These are phyloP conservation scores for Cotesia vestalis DNA, from an alignment of 1,140 invertebrate species.

Conservation along the genomic window DNA sequence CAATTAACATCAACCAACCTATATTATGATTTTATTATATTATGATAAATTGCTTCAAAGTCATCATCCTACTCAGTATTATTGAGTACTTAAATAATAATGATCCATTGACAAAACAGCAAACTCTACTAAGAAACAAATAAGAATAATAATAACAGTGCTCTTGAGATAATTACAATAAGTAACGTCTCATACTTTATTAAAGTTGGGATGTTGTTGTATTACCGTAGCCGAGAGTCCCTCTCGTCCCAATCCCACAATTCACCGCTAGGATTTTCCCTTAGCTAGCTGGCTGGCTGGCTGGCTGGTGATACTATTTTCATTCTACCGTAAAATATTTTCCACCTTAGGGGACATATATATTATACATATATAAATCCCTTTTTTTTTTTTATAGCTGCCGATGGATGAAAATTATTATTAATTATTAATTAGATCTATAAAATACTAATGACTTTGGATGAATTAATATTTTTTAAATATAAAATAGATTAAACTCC, in stretches of 20 bases:
- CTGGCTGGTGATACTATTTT: neutral
- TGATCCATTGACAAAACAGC: neutral
- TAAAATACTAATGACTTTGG: too few species aligned
- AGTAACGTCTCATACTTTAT: constrained; percentile 36
- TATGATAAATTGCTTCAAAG: too few species aligned
- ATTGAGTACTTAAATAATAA: neutral
- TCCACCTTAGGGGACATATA: constrained; percentile 20
- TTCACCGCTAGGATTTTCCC: constrained; percentile 28
- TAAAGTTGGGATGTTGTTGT: constrained; percentile 27
- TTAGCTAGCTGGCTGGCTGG: too few species aligned
- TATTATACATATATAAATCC: too few species aligned
- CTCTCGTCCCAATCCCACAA: constrained; percentile 2
- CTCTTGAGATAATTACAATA: constrained; percentile 6
- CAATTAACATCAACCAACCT: too few species aligned
- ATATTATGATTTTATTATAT: too few species aligned
- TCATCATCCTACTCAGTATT: neutral
- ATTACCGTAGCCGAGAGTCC: constrained; percentile 3
- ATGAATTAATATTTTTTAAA: too few species aligned
- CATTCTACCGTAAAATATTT: constrained; percentile 7
- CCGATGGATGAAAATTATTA: neutral
- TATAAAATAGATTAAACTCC: neutral
- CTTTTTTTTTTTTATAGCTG: too few species aligned
- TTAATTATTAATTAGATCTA: neutral
- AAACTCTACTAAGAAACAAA: neutral
- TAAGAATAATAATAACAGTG: too few species aligned